These are phyloP conservation scores for Agonum fuliginosum DNA, from an alignment of 2,888 invertebrate species.

Conservation along the genomic window DNA sequence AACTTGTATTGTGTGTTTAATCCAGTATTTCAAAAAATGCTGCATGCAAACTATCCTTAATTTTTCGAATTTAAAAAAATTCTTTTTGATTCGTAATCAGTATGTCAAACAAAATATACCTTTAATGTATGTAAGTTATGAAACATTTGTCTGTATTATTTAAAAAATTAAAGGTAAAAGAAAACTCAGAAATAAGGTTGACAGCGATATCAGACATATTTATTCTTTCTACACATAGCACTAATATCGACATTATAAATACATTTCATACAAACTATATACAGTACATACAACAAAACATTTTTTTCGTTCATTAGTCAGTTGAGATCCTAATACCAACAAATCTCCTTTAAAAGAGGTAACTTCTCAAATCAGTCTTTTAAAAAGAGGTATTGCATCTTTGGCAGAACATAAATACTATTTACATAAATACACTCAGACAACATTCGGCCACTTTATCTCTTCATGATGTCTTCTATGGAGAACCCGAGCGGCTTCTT, in stretches of 20 bases:
- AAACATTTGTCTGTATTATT: neutral
- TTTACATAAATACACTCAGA: neutral
- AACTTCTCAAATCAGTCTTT: slow-evolving; percentile 49
- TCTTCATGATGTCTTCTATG: slow-evolving; percentile 92
- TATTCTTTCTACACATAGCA: slow-evolving; percentile 15
- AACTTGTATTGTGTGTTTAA: too few relatives aligned
- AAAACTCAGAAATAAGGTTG: neutral
- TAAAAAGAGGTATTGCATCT: slow-evolving; percentile 51
- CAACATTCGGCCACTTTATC: slow-evolving; percentile 73
- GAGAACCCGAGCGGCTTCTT: slow-evolving; percentile 84
- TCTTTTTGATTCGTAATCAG: too few relatives aligned
- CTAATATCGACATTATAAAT: slow-evolving; percentile 28
- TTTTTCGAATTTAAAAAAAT: too few relatives aligned
- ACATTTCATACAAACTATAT: slow-evolving; percentile 39
- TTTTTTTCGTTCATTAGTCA: slow-evolving; percentile 24
- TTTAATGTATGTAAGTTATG: too few relatives aligned
- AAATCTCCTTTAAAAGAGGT: slow-evolving; percentile 33
- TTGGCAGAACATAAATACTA: slow-evolving; percentile 46
- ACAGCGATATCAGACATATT: slow-evolving; percentile 2
- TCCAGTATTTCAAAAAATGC: too few relatives aligned
- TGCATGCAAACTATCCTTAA: too few relatives aligned
- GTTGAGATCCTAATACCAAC: slow-evolving; percentile 48
- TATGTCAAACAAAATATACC: too few relatives aligned
- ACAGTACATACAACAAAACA: slow-evolving; percentile 1
- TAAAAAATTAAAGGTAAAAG: neutral